Conservation (phyloP, 2,797 vertebrate genomes). For the Dryobates pubescens region DNA sequence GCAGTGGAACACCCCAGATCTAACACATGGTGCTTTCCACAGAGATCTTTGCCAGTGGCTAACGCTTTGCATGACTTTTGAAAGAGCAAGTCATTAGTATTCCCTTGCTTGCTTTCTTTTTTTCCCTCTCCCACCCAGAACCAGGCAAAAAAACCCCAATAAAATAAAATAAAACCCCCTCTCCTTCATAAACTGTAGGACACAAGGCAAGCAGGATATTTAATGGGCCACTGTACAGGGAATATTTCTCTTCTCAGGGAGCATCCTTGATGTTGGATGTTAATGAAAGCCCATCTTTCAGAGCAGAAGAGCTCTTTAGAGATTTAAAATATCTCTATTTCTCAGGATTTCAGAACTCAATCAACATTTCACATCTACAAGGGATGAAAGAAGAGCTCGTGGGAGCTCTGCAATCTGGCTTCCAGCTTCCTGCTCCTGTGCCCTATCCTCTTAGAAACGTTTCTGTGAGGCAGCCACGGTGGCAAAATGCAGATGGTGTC, state of each 20-base stretch:
- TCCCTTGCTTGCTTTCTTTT: background rate
- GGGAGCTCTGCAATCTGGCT: background rate
- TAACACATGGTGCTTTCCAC: background rate
- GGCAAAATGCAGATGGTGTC: background rate
- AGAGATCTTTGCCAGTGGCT: background rate
- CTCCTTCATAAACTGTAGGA: background rate
- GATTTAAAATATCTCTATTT: background rate
- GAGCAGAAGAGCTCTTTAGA: background rate
- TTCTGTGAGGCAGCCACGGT: background rate
- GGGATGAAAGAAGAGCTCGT: background rate
- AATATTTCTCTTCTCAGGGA: background rate
- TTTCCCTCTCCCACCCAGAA: background rate
- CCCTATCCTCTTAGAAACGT: background rate
- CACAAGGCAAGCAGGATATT: background rate
- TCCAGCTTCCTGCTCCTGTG: background rate
- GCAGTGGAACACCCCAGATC: background rate
- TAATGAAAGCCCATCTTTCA: background rate
- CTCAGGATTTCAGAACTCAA: background rate
- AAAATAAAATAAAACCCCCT: too few species aligned
- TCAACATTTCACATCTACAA: background rate
- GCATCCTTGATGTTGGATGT: background rate
- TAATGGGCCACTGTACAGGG: background rate
- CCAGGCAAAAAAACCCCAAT: background rate
- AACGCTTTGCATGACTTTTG: background rate
- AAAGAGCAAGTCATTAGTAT: background rate